Base-by-base conservation (phyloP, 2,888 invertebrate genomes). In the Pachliopta kotzebuea region DNA sequence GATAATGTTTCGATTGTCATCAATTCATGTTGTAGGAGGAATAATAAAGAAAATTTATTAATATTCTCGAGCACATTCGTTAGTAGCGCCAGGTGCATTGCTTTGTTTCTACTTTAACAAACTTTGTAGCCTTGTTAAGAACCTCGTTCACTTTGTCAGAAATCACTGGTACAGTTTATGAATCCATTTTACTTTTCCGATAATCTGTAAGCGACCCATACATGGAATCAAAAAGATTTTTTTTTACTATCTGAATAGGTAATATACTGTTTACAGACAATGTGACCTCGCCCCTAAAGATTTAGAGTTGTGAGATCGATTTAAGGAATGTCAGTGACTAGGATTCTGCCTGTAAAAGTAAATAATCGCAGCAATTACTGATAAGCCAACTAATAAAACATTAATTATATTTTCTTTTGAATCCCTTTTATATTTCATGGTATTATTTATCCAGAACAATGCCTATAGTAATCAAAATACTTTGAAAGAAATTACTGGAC, bases 321-420 rank as follows among this genome's bases (percentile, higher is more conserved):
- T 80, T 80, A 78, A 71, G 74, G 57, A 78, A 76, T 77, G 80
- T 77, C 74, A 75, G 71, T 73, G 71, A 76, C 71, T 67, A 71
- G 72, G 67, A 63, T 45, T 67, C 70, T 60, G 75, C 67, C 24
- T 67, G 70, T 69, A 71, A 73, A 79, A 77, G 79, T 76, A 84
- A 88, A 79, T 88, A 85, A 88, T 89, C 84, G 80, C 81, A 68
- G 76, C 83, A 86, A 88, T 88, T 86, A 84, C 78, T 78, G 81
- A 78, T 81, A 77, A 81, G 78, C 81, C 81, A 80, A 81, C 81
- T 81, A 80, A 80, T 31, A 31, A 31, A 72, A 69, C 70, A 69
- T 71, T 73, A 76, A 76, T 72, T 69, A 61, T 68, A 26, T 69
- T 65, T 67, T 61, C 50, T 65, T 54, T 68, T 68, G 65, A 63